A percentile compares a stretch with the other conserved stretches of the same genome.
Conservation (phyloP, 2,113 vertebrate genomes). For the Cygnus buccinator region DNA sequence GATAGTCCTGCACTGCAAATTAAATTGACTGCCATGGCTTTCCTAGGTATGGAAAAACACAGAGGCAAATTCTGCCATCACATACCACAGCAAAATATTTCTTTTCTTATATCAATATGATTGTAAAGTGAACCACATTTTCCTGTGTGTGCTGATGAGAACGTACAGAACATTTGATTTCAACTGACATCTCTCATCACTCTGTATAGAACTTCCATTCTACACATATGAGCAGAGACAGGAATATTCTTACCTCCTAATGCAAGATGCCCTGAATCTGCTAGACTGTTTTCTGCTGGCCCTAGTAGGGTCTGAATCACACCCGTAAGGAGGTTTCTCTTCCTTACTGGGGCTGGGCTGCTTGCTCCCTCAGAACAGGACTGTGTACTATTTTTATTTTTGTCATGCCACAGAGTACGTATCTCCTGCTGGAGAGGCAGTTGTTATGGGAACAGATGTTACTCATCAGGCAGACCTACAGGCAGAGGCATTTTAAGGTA, state of each 20-base stretch:
- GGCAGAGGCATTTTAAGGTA: constrained; percentile 44
- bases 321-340: not conserved
- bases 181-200: rapidly evolving
- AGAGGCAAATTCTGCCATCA: not conserved
- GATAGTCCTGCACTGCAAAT: not conserved
- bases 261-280: not conserved
- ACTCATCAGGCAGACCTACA: not conserved
- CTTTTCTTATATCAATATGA: not conserved
- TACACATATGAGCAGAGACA: not conserved
- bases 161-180: not conserved
- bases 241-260: not conserved
- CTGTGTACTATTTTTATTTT: not conserved
- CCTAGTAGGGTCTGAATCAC: not conserved
- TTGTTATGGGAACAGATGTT: constrained; percentile 34
- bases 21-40: rapidly evolving
- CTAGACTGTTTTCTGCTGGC: not conserved
- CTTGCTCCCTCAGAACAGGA: not conserved
- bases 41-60: not conserved
- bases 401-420: not conserved
- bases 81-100: not conserved
- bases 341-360: rapidly evolving
- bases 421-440: not conserved
- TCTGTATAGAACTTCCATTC: too few species aligned
- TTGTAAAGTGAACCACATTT: not conserved
- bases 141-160: not conserved